Conservation (phyloP, 2,113 vertebrate species). For the Tachysurus fulvidraco region DNA sequence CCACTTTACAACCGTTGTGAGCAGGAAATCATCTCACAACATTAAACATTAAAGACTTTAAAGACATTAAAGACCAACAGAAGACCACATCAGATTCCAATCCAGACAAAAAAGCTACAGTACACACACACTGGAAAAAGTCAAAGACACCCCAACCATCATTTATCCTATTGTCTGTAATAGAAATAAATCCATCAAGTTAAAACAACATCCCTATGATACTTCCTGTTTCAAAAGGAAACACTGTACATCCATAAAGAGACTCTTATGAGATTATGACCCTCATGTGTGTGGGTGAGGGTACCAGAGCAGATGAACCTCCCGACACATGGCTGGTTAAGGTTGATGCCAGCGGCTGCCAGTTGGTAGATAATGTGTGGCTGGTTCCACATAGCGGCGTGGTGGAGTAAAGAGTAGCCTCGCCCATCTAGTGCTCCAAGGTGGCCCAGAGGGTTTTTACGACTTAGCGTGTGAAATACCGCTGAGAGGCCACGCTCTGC, state of each 20-base stretch:
- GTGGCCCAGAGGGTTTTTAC: constrained; percentile 67
- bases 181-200: not conserved
- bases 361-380: constrained; percentile 70
- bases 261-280: not conserved
- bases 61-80: too few species aligned
- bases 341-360: constrained; percentile 64
- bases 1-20: not conserved
- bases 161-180: not conserved
- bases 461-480: constrained; percentile 70
- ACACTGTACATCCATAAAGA: not conserved
- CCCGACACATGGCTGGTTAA: constrained; percentile 68
- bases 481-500: constrained; percentile 74
- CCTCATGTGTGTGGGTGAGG: not conserved
- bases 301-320: constrained; percentile 59
- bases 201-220: not conserved
- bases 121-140: too few species aligned
- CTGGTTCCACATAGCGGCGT: constrained; percentile 73
- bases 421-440: constrained; percentile 69
- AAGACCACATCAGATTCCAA: too few species aligned
- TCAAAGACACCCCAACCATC: not conserved
- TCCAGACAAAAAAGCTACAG: not conserved
- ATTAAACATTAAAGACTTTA: not conserved
- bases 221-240: constrained; percentile 1
- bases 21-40: not conserved
- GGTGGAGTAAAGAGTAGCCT: constrained; percentile 72